Base-by-base conservation (phyloP, 2,888 invertebrate species). In the Sicus ferrugineus region DNA sequence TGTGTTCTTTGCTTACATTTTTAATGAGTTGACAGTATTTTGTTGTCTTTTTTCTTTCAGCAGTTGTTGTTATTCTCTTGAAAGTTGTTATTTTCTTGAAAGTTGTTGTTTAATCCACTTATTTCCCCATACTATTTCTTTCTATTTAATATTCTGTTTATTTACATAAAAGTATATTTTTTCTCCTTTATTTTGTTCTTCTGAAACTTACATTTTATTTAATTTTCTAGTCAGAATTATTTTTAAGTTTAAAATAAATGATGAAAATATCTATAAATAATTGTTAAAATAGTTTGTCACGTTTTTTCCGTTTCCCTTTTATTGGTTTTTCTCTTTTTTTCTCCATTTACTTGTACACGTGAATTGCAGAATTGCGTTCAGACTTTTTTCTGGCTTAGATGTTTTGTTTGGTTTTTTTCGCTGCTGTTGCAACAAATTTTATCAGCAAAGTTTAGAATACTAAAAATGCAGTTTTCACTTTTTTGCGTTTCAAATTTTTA, bases 401-500 rank as follows among this genome's bases (percentile, higher is more conserved):
- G 34, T 42, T 66, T 14, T 46, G n/a, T 28, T 7, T 67, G 11
- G 19, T 26, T 31, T 52, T 48, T 7, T 64, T 64, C 31, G 19
- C 14, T 66, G 28, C 28, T 28, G 26, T 48, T 63, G 30, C 48
- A 30, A 30, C 30, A 28, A 28, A 28, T 28, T 63, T 48, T 63
- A 30, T 48, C 48, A n/a, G 6, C n/a, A 62, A 48, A 26, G 63
- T 50, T 64, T 52, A 52, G 64, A 64, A 64, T 64, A 48, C 3
- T 7, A 42, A 21, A 61, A 26, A 5, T 42, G 3, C 16, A 11
- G 19, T 64, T 64, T 64, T 64, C 50, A 21, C 30, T 50, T 63
- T 58, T 64, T 64, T 64, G 64, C 64, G 64, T 52, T 64, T 31
- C 64, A 52, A 64, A 16, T 31, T 50, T 30, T 52, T 19, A 52